Evolutionary conservation across 1,140 invertebrate species (phyloP).

Genomic region (Rhyacophila brunnea): DNA sequence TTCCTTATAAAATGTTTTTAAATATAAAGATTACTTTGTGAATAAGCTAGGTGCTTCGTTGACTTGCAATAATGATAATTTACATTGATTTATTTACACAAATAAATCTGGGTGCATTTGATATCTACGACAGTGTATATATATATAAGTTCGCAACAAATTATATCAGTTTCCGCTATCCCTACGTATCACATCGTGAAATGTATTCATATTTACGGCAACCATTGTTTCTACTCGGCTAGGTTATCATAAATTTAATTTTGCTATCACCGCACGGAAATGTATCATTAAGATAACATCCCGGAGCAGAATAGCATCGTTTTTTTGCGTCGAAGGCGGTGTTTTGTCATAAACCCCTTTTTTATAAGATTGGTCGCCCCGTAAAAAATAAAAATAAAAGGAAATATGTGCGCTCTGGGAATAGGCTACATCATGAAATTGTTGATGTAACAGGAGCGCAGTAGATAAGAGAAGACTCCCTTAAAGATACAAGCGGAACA

Average conservation of each 20-base stretch:
- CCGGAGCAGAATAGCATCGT: constrained; percentile 22
- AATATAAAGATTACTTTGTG: no score
- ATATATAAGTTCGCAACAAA: no score
- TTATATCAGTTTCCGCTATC: no score
- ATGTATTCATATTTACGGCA: no score
- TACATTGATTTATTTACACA: no score
- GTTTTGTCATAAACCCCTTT: constrained; percentile 25
- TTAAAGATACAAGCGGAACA: background rate
- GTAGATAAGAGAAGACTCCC: constrained; percentile 17
- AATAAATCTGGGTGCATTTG: no score
- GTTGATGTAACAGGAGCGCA: constrained; percentile 22
- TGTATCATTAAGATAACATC: constrained; percentile 31
- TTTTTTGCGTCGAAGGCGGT: constrained; percentile 1
- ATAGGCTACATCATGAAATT: constrained; percentile 25
- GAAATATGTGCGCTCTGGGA: constrained; percentile 32
- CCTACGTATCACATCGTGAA: no score
- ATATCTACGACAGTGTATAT: no score
- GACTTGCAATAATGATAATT: no score
- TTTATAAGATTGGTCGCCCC: constrained; percentile 13
- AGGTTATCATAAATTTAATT: constrained; percentile 27
- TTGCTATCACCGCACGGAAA: constrained; percentile 25
- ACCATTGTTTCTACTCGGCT: no score
- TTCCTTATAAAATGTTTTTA: no score
- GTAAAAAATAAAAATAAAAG: constrained; percentile 32
- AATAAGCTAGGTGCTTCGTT: no score